phyloP scores from a whole-genome alignment of 1,140 invertebrate species.

The Drosophila carrolli region DNA sequence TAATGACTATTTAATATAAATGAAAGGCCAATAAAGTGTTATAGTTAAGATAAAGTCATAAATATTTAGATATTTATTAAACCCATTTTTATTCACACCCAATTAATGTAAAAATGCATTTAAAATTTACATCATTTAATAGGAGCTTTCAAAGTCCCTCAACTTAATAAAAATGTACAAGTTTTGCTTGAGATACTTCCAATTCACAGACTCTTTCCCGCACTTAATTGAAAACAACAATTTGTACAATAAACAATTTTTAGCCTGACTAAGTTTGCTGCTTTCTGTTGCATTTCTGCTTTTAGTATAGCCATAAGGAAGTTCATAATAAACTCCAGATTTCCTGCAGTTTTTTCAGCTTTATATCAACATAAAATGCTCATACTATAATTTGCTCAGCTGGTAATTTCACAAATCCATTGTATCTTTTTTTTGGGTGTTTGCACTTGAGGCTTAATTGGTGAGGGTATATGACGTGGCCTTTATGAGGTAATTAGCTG shows the following conservation, averaged over 20 bases:
- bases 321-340: conserved; percentile 16
- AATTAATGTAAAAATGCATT: conserved; percentile 15
- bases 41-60: too few species aligned
- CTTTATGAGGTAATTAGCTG: conserved; percentile 54
- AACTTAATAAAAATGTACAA: conserved; percentile 6
- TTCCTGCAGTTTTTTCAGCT: conserved; percentile 29
- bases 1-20: background rate
- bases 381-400: conserved; percentile 26
- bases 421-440: conserved; percentile 28
- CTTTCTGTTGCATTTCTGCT: conserved; percentile 12
- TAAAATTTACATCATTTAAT: background rate
- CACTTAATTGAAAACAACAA: conserved; percentile 15
- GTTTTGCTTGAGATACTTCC: conserved; percentile 17
- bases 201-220: conserved; percentile 1
- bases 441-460: conserved; percentile 39
- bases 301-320: conserved; percentile 25
- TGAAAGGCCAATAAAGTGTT: background rate
- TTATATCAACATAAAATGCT: conserved; percentile 18
- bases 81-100: background rate
- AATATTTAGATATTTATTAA: background rate
- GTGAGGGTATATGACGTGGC: conserved; percentile 47
- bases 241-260: conserved; percentile 29
- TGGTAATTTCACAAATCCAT: conserved; percentile 1
- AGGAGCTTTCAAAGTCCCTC: conserved; percentile 1
- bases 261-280: conserved; percentile 15